These are phyloP conservation scores for Plebejus melissa DNA, from an alignment of 2,888 invertebrate genomes.

Conservation along the genomic window DNA sequence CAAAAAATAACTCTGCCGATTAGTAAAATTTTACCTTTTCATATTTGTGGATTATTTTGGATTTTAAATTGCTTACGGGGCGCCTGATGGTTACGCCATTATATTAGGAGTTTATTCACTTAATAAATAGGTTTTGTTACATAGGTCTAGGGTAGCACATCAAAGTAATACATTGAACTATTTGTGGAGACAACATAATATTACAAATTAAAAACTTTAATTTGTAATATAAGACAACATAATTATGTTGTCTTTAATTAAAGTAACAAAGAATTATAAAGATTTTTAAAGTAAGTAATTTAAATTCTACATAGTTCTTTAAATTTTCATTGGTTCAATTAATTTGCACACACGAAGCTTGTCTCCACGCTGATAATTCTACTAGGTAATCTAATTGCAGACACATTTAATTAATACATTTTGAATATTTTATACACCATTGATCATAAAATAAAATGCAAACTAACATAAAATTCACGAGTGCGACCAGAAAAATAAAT, in stretches of 20 bases:
- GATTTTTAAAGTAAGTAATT: background rate
- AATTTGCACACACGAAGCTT: background rate
- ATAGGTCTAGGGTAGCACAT: background rate
- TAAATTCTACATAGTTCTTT: background rate
- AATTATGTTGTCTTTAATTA: too few species aligned
- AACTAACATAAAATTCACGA: background rate
- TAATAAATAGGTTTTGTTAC: background rate
- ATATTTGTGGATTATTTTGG: background rate
- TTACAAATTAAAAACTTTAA: background rate
- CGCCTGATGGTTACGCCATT: background rate
- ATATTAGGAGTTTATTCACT: background rate
- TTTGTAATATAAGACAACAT: too few species aligned
- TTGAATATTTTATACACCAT: background rate
- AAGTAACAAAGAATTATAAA: background rate
- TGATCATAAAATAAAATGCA: background rate
- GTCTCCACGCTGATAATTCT: background rate
- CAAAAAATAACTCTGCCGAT: too few species aligned
- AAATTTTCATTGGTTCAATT: background rate
- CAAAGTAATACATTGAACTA: conserved; percentile 9
- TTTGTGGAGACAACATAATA: background rate
- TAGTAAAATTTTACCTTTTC: too few species aligned
- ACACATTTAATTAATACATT: background rate
- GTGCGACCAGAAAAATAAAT: conserved; percentile 5
- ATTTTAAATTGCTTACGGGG: background rate
- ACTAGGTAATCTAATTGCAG: background rate